Conservation (phyloP, 30 jellyfish, hydroid and myxozoan genomes). For the Clytia hemisphaerica region DNA sequence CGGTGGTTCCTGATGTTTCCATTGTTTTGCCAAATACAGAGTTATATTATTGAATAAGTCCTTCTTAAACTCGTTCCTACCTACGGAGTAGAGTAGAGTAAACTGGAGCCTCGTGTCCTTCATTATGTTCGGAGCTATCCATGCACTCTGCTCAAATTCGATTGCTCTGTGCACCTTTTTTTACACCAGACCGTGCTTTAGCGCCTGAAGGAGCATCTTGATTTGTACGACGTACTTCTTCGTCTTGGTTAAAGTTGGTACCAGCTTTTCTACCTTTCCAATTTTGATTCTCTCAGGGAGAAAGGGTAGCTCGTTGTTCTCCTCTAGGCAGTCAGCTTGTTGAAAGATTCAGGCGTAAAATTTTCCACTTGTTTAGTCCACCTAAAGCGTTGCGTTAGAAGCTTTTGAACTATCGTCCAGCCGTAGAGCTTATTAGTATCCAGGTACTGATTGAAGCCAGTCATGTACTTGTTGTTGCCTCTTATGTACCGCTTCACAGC, state of each 20-base stretch:
- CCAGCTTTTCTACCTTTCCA: conserved; percentile 12
- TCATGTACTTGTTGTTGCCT: not conserved
- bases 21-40: conserved; percentile 49
- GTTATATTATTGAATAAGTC: conserved; percentile 24
- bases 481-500: not conserved
- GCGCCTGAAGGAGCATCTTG: conserved; percentile 1
- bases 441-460: not conserved
- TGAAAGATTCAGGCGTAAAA: not conserved
- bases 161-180: conserved; percentile 19
- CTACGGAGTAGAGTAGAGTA: too few relatives aligned
- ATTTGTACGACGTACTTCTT: conserved; percentile 2
- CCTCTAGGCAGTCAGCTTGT: conserved; percentile 1
- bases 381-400: conserved; percentile 41
- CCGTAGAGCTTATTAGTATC: too few relatives aligned
- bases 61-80: conserved; percentile 27
- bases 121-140: conserved; percentile 6
- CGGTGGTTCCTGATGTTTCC: conserved; percentile 14
- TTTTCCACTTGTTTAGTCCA: not conserved
- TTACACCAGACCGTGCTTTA: conserved; percentile 1
- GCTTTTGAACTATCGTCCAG: conserved; percentile 65
- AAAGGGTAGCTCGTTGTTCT: conserved; percentile 4
- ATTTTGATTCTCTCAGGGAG: conserved; percentile 20
- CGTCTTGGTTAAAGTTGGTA: conserved; percentile 22
- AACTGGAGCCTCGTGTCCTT: conserved; percentile 1
- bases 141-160: conserved; percentile 23